A percentile compares a stretch with the other conserved stretches of the same genome.
phyloP scores from a whole-genome alignment of 2,888 invertebrate species.

The Microplitis manilae region DNA sequence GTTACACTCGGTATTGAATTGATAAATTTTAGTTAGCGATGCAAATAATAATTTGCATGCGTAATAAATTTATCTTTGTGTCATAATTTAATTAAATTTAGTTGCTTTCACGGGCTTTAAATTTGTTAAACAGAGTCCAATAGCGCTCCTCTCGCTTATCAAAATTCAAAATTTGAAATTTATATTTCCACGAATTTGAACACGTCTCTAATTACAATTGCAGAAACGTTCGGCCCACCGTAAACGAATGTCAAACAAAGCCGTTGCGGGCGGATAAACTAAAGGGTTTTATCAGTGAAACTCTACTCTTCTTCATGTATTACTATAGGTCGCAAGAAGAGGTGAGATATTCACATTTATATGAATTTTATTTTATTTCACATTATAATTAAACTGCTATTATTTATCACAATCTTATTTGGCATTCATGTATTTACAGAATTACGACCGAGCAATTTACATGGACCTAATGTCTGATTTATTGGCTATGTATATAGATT shows the following conservation, averaged over 20 bases:
- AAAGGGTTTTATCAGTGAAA: constrained; percentile 68
- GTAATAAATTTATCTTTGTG: neutral
- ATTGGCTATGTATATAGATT: constrained; percentile 70
- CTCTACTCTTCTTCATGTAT: constrained; percentile 69
- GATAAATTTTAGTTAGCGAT: neutral
- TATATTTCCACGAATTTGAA: neutral
- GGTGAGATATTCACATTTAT: constrained; percentile 26
- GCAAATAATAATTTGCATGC: constrained; percentile 17
- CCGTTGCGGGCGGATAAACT: constrained; percentile 68
- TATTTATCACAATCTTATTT: neutral
- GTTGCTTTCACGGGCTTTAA: neutral
- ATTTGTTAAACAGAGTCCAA: neutral
- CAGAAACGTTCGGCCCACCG: constrained; percentile 68
- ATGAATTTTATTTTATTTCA: constrained; percentile 19
- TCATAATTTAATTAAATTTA: neutral
- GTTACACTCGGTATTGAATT: constrained; percentile 1
- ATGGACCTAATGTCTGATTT: constrained; percentile 71
- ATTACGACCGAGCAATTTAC: constrained; percentile 65
- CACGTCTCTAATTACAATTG: constrained; percentile 50
- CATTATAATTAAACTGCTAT: constrained; percentile 39
- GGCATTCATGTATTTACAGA: constrained; percentile 52
- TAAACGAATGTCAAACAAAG: constrained; percentile 67
- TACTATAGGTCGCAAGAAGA: constrained; percentile 66
- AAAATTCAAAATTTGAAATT: too few relatives aligned
- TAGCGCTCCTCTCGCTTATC: neutral